A percentile compares a stretch with the other conserved stretches of the same genome.
phyloP scores from a whole-genome alignment of 2,888 invertebrate species.

The Reticulitermes lucifugus region DNA sequence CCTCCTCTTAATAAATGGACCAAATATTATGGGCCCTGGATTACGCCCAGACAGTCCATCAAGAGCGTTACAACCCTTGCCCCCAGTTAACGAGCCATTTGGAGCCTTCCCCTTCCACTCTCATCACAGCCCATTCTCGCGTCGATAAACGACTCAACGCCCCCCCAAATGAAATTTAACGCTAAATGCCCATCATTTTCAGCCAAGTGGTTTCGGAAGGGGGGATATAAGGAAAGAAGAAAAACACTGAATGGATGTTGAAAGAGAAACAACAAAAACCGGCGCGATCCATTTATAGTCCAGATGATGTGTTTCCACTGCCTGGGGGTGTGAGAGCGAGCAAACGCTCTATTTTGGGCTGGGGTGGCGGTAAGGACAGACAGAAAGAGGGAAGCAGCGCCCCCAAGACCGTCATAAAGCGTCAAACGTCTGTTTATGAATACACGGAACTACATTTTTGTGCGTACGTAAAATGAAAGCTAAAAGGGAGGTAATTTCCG shows the following conservation, averaged over 20 bases:
- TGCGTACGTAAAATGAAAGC: too few species aligned
- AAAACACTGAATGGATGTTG: conserved; percentile 44
- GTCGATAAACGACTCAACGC: conserved; percentile 44
- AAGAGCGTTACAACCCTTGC: conserved; percentile 22
- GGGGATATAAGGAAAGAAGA: conserved; percentile 28
- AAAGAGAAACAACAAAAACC: conserved; percentile 44
- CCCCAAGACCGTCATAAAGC: too few species aligned
- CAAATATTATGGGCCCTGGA: neutral
- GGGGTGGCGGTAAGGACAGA: neutral
- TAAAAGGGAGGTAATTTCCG: too few species aligned
- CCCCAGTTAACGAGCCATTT: conserved; percentile 48
- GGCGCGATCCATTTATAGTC: conserved; percentile 43
- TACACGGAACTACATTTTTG: too few species aligned
- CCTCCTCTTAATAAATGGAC: too few species aligned
- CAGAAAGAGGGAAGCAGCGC: too few species aligned
- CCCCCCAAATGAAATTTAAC: conserved; percentile 54
- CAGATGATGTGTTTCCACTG: conserved; percentile 47
- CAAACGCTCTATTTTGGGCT: too few species aligned
- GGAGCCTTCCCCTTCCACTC: conserved; percentile 31
- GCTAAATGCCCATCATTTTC: conserved; percentile 54
- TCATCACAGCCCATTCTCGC: conserved; percentile 37
- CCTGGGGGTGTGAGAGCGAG: conserved; percentile 28
- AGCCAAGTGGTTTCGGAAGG: conserved; percentile 48
- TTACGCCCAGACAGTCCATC: conserved; percentile 28
- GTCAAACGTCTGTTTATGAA: too few species aligned